Evolutionary conservation across 2,888 invertebrate species (phyloP), one percentile per base, ranked within the genome.

Genomic region (Synanthedon tipuliformis): DNA sequence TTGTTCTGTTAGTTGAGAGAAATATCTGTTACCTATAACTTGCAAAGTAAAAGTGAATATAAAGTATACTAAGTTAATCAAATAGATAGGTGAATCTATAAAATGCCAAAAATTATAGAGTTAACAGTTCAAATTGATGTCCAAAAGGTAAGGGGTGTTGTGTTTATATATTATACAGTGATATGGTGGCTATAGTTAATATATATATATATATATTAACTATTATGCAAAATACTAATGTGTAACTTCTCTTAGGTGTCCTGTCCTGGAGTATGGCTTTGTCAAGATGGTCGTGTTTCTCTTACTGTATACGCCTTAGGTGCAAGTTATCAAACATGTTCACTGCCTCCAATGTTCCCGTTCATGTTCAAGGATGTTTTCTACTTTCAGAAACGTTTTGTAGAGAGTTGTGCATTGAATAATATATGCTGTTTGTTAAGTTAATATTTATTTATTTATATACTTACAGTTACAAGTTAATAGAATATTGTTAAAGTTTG

Each of bases 191-290:
- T 16, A 4, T 18, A 16, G n/a, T n/a, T n/a, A n/a, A n/a, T n/a
- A n/a, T n/a, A n/a, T n/a, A n/a, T n/a, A n/a, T n/a, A n/a, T n/a
- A n/a, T n/a, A n/a, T n/a, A n/a, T n/a, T n/a, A n/a, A n/a, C 34
- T 34, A 10, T 34, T 8, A 5, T 34, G 34, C 3, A 34, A 34
- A 34, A 7, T 34, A 34, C 11, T 45, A 45, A 45, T 48, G 52
- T 27, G 27, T 52, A 34, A 18, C 23, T 50, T 1, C 48, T 66
- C 75, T 8, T 62, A 93, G 93, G 90, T 95, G 34, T 91, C 93
- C 54, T 95, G 95, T 73, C 95, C 95, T n/a, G 95, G 95, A 40
- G 94, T 95, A 12, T 95, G 94, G 93, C 80, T 95, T 40, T 94
- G 94, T 66, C 92, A 93, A 57, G 92, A 92, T 74, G 94, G 95